Evolutionary conservation across 2,113 vertebrate genomes (phyloP), one percentile per base, ranked within the genome.

Genomic region (Tetrao urogallus): DNA sequence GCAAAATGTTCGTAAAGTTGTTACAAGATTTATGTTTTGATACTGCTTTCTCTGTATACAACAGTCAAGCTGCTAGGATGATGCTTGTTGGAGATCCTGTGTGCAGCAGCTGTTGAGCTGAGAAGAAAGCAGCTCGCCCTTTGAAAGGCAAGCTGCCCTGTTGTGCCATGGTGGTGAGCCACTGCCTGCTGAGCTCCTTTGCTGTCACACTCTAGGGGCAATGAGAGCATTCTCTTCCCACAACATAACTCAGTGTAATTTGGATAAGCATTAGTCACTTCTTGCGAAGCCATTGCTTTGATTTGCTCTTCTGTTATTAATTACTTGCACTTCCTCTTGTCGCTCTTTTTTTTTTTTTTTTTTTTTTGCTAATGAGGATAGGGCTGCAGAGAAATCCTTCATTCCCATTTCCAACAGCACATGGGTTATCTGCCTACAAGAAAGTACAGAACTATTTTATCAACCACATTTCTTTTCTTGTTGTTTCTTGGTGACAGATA

Each of bases 401-500:
- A 21, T 50, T 78, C 89, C 67, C 60, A 64, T 86, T 86, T 79
- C 38, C 42, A 77, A 14, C 0, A 1, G n/a, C 22, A 60, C 47
- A 8, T 25, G 67, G 67, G 57, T 65, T 95, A 88, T 88, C 70
- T 76, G 43, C 38, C 70, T 92, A 17, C 16, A 15, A 50, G 73
- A 66, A 66, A 88, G 43, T 27, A 57, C 43, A 66, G 76, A 84
- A 88, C 50, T 58, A 70, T 82, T 93, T 86, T 54, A 84, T 82
- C 83, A 95, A 93, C 86, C 56, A 56, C 64, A 63, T 86, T 92
- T 90, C 72, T 82, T 88, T 78, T 58, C n/a, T 77, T 54, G 58
- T 95, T 92, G 93, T 96, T 94, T 95, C 82, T 52, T 86, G 88
- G 83, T 91, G 93, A 97, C 93, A 94, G 92, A 90, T 88, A 88